Percentiles rank a stretch among this genome's conserved stretches.
These are phyloP conservation scores for Galleria mellonella DNA, from an alignment of 1,140 invertebrate genomes.

Conservation along the genomic window DNA sequence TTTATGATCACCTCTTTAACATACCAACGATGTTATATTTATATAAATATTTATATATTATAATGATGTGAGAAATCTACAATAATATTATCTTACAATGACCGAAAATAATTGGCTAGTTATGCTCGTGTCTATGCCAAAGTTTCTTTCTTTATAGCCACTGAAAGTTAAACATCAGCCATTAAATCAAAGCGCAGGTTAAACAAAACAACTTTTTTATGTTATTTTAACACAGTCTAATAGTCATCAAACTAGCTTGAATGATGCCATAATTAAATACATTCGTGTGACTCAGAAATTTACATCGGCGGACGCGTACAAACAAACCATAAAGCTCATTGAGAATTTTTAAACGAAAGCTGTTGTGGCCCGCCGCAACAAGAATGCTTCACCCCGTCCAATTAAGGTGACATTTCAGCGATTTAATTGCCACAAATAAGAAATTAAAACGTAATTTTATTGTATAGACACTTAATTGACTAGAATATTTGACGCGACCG, in stretches of 20 bases:
- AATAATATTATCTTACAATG: too few species aligned
- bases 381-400: conserved; percentile 19
- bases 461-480: conserved; percentile 47
- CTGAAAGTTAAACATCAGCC: too few species aligned
- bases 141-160: too few species aligned
- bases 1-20: too few species aligned
- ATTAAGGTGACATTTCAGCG: conserved; percentile 46
- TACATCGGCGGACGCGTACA: conserved; percentile 6
- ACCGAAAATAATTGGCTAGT: too few species aligned
- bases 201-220: conserved; percentile 14
- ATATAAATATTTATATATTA: too few species aligned
- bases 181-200: too few species aligned
- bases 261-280: conserved; percentile 17
- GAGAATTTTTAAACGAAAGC: conserved; percentile 6
- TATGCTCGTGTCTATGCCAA: too few species aligned
- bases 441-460: conserved; percentile 59
- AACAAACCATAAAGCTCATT: conserved; percentile 5
- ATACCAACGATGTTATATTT: too few species aligned
- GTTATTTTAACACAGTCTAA: conserved; percentile 21
- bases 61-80: too few species aligned
- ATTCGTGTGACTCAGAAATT: conserved; percentile 19
- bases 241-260: conserved; percentile 16
- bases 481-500: conserved; percentile 35
- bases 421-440: conserved; percentile 48
- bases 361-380: conserved; percentile 9